phyloP scores from a whole-genome alignment of 2,888 invertebrate genomes.

The Nipponacmea schrenckii region DNA sequence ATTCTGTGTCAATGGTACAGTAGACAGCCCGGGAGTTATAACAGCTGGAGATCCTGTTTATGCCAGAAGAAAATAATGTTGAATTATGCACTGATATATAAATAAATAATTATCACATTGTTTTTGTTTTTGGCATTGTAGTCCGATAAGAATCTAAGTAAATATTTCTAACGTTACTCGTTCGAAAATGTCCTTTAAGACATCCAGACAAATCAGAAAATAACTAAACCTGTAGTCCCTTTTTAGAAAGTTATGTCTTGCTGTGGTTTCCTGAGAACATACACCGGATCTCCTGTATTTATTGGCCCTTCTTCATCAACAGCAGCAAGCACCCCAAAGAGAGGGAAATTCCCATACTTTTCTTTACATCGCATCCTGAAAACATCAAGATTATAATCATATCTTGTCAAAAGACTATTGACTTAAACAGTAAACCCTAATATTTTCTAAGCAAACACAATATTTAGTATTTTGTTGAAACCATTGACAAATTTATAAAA shows the following conservation, averaged over 20 bases:
- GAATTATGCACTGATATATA: neutral
- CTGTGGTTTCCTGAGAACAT: slow-evolving; percentile 53
- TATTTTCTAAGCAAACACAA: neutral
- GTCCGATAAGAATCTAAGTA: no score
- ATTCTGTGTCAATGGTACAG: slow-evolving; percentile 71
- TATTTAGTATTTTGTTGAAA: no score
- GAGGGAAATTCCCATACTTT: slow-evolving; percentile 57
- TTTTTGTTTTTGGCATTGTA: no score
- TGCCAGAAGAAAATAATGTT: slow-evolving; percentile 47
- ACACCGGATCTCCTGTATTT: slow-evolving; percentile 71
- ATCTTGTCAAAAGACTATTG: no score
- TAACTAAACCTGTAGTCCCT: no score
- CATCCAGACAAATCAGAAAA: no score
- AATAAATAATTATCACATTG: neutral
- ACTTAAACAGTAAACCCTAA: no score
- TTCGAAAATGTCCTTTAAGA: no score
- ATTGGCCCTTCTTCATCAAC: slow-evolving; percentile 70
- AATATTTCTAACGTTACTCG: no score
- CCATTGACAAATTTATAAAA: no score
- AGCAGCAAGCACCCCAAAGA: slow-evolving; percentile 71
- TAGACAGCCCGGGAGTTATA: slow-evolving; percentile 69
- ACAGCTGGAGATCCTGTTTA: slow-evolving; percentile 71
- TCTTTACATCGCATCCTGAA: slow-evolving; percentile 39
- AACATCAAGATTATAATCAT: no score
- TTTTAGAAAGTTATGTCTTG: no score